A percentile compares a stretch with the other conserved stretches of the same genome.
These are phyloP conservation scores for Vespertilio murinus DNA, from an alignment of 2,797 vertebrate genomes.

Conservation along the genomic window DNA sequence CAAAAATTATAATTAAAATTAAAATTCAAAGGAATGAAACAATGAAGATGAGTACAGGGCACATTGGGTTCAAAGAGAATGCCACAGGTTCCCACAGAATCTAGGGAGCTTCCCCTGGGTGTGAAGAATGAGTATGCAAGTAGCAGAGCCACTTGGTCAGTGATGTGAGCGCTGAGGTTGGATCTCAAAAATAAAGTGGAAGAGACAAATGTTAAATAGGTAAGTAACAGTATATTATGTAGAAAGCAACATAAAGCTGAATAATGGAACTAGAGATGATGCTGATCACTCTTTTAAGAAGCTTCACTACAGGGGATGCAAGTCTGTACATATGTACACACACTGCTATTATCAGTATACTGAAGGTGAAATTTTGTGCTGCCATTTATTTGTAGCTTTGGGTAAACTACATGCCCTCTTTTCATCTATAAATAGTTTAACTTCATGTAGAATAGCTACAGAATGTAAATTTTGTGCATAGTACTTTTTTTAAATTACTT, in stretches of 20 bases:
- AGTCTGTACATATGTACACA: neutral
- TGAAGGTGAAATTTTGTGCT: neutral
- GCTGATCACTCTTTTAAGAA: neutral
- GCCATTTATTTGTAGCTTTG: neutral
- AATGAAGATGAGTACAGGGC: too few species aligned
- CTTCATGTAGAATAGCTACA: neutral
- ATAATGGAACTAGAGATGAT: neutral
- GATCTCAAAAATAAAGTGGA: neutral
- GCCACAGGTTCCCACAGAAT: too few species aligned
- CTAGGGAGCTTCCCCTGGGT: too few species aligned
- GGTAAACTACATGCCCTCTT: neutral
- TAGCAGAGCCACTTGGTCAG: too few species aligned
- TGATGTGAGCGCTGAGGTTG: neutral
- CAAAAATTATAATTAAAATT: too few species aligned
- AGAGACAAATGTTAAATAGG: neutral
- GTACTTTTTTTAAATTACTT: neutral
- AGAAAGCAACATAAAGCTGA: neutral
- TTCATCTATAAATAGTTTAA: neutral
- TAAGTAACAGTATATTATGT: neutral
- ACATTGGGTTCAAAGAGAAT: too few species aligned
- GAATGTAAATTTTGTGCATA: neutral
- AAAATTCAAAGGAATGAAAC: too few species aligned
- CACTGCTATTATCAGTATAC: neutral
- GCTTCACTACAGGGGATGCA: neutral
- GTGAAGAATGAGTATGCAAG: too few species aligned